A percentile compares a stretch with the other conserved stretches of the same genome.
These are phyloP conservation scores for Porites evermanni DNA, from an alignment of 92 coral and sea anemone genomes.

Conservation along the genomic window DNA sequence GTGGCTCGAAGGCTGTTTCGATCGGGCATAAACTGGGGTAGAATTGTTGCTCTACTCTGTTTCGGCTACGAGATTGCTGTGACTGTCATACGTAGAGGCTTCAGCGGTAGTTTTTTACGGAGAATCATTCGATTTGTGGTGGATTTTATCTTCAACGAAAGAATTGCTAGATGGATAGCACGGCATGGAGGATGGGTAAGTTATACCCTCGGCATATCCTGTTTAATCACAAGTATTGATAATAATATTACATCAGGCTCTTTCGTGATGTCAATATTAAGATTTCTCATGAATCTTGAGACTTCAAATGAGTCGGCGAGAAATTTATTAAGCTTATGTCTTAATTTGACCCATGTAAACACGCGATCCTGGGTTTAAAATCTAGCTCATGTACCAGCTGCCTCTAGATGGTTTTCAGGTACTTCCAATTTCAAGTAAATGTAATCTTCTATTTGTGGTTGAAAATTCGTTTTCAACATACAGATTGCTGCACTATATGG, in stretches of 20 bases:
- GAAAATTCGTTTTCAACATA: not conserved
- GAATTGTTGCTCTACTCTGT: conserved; percentile 93
- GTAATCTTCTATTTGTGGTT: not conserved
- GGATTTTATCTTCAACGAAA: conserved; percentile 91
- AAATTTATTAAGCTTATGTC: not conserved
- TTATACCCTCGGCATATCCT: not conserved
- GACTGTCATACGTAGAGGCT: conserved; percentile 88
- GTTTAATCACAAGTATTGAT: conserved; percentile 1
- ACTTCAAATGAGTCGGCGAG: not conserved
- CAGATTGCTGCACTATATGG: not conserved
- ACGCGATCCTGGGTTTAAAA: not conserved
- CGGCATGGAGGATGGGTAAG: conserved; percentile 99
- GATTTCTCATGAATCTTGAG: not conserved
- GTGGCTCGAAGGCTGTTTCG: conserved; percentile 93
- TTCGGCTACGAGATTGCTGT: conserved; percentile 98
- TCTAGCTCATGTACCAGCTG: not conserved
- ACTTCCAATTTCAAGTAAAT: not conserved
- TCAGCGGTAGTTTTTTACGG: conserved; percentile 95
- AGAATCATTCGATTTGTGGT: conserved; percentile 92
- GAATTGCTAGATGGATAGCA: conserved; percentile 97
- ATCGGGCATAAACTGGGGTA: conserved; percentile 94
- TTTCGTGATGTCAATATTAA: not conserved
- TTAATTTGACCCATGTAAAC: not conserved
- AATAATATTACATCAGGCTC: not conserved
- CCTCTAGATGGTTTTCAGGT: not conserved